Percentiles rank a stretch among this genome's conserved stretches.
Evolutionary conservation across 2,113 vertebrate genomes (phyloP).

Genomic region (Corydoras sp.): DNA sequence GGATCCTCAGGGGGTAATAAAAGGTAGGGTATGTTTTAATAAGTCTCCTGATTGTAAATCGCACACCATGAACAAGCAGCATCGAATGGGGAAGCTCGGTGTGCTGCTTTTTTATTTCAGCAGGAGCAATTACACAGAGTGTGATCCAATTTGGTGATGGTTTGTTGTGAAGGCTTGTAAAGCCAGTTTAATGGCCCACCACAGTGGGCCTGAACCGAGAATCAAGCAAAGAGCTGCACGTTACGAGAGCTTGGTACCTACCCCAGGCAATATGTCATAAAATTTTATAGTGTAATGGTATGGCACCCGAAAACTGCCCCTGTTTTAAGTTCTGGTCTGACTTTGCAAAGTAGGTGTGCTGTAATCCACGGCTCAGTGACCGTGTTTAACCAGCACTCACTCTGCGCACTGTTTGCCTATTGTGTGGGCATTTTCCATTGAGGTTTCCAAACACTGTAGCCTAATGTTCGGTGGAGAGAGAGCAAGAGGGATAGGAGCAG

Average conservation of each 20-base stretch:
- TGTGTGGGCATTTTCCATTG: slow-evolving; percentile 34
- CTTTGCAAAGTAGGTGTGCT: slow-evolving; percentile 16
- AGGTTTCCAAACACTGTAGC: slow-evolving; percentile 35
- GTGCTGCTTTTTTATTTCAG: slow-evolving; percentile 8
- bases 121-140: slow-evolving; percentile 32
- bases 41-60: slow-evolving; percentile 53
- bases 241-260: not conserved
- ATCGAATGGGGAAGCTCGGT: slow-evolving; percentile 31
- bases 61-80: slow-evolving; percentile 38
- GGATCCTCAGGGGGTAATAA: not conserved
- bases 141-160: slow-evolving; percentile 46
- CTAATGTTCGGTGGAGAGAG: slow-evolving; percentile 21
- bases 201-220: not conserved
- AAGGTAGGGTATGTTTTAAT: slow-evolving; percentile 42
- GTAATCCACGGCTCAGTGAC: slow-evolving; percentile 26
- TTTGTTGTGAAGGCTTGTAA: slow-evolving; percentile 15
- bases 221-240: slow-evolving; percentile 4
- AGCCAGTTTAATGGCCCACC: slow-evolving; percentile 50
- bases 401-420: slow-evolving; percentile 24
- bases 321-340: slow-evolving; percentile 6
- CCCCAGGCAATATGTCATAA: slow-evolving; percentile 3
- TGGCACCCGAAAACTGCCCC: not conserved
- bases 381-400: slow-evolving; percentile 33
- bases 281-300: not conserved
- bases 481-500: slow-evolving; percentile 18